phyloP scores from a whole-genome alignment of 2,113 vertebrate species.

The Oncorhynchus mykiss region DNA sequence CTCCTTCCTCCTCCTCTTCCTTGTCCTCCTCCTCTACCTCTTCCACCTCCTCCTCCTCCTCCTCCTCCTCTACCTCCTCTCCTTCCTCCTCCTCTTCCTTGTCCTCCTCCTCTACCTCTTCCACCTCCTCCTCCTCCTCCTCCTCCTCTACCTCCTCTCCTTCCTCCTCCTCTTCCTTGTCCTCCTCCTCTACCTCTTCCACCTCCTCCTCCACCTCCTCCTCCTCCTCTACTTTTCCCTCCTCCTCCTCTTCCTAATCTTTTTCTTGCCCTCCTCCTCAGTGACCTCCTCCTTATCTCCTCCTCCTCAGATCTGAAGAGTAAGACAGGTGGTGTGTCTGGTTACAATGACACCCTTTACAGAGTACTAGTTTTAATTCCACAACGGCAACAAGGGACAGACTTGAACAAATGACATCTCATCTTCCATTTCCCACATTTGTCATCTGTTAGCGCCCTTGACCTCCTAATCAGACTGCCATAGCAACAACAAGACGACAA shows the following conservation, averaged over 20 bases:
- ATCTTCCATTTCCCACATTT: constrained; percentile 55
- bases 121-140: background rate
- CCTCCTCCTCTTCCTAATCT: background rate
- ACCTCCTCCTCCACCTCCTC: background rate
- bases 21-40: background rate
- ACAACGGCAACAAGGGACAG: background rate
- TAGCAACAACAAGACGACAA: constrained; percentile 50
- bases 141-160: background rate
- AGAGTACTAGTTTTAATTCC: background rate
- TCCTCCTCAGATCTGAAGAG: background rate
- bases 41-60: background rate
- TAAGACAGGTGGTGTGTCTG: background rate
- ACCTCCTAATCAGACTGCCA: constrained; percentile 66
- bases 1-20: background rate
- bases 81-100: background rate
- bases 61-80: background rate
- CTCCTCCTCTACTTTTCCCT: too few species aligned
- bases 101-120: background rate
- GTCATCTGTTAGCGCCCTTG: constrained; percentile 61
- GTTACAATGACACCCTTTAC: background rate
- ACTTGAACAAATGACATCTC: constrained; percentile 37
- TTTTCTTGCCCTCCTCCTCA: background rate
- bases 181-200: background rate
- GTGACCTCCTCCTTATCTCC: background rate
- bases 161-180: background rate